Evolutionary conservation across 2,797 vertebrate species (phyloP).

Genomic region (Balearica regulorum): DNA sequence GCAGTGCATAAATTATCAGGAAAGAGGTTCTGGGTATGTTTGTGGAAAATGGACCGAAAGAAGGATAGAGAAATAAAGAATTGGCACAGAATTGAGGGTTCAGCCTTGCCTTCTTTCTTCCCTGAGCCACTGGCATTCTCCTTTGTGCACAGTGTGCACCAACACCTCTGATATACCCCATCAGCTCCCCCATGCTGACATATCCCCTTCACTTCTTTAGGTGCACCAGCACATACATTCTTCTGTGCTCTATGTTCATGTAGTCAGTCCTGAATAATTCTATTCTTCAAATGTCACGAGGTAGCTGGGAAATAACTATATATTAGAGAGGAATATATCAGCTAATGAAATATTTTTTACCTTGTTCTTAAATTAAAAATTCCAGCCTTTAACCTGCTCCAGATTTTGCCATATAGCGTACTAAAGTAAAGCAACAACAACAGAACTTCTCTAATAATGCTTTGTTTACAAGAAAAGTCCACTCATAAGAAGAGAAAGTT

Average conservation of each 20-base stretch:
- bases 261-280: background rate
- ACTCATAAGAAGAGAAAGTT: background rate
- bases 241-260: background rate
- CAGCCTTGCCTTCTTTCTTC: background rate
- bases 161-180: background rate
- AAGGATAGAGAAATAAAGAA: background rate
- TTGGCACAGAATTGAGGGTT: background rate
- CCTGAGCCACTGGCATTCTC: background rate
- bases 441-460: background rate
- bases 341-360: background rate
- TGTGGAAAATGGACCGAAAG: constrained; percentile 14
- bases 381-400: background rate
- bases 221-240: background rate
- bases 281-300: background rate
- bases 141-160: background rate
- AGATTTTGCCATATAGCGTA: background rate
- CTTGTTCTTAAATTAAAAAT: background rate
- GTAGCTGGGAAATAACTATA: background rate
- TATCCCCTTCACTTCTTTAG: background rate
- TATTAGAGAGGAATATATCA: background rate
- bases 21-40: constrained; percentile 34
- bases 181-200: background rate
- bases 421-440: background rate
- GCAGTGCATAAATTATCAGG: constrained; percentile 52
- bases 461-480: background rate